phyloP scores from a whole-genome alignment of 2,113 vertebrate genomes.

The Perca schrenkii region DNA sequence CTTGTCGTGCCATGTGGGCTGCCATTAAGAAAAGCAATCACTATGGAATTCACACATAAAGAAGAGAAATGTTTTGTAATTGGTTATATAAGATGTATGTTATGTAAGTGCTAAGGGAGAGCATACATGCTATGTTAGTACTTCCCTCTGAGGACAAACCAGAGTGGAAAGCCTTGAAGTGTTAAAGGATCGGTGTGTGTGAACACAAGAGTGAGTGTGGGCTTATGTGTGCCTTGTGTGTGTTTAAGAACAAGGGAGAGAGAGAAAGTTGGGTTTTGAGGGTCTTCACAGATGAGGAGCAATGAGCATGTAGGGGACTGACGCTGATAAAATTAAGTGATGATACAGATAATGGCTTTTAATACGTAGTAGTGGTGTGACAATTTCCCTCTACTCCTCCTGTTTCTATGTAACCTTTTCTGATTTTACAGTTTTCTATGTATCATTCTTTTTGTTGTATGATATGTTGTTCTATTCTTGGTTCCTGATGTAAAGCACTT shows the following conservation, averaged over 20 bases:
- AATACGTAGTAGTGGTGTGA: too few species aligned
- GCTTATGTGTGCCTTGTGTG: constrained; percentile 1
- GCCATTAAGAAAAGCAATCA: neutral
- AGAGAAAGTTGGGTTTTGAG: neutral
- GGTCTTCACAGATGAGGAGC: neutral
- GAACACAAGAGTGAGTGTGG: neutral
- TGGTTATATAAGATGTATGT: constrained; percentile 49
- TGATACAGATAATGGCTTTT: constrained; percentile 16
- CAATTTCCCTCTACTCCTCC: too few species aligned
- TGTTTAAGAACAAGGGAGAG: neutral
- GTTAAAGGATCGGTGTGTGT: constrained; percentile 22
- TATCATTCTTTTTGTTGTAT: too few species aligned
- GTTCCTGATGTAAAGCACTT: too few species aligned
- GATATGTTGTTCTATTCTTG: too few species aligned
- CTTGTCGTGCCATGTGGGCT: neutral
- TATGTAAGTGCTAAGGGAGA: constrained; percentile 30
- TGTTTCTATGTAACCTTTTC: too few species aligned
- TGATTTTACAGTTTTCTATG: too few species aligned
- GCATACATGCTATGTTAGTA: constrained; percentile 25
- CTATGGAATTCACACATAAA: neutral
- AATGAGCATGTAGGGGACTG: neutral
- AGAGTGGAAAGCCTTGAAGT: constrained; percentile 24
- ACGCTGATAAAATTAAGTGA: constrained; percentile 49
- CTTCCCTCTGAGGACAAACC: constrained; percentile 17
- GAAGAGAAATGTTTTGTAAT: constrained; percentile 11